A percentile compares a stretch with the other conserved stretches of the same genome.
Evolutionary conservation across 2,113 vertebrate species (phyloP).

Genomic region (Callithrix jacchus): DNA sequence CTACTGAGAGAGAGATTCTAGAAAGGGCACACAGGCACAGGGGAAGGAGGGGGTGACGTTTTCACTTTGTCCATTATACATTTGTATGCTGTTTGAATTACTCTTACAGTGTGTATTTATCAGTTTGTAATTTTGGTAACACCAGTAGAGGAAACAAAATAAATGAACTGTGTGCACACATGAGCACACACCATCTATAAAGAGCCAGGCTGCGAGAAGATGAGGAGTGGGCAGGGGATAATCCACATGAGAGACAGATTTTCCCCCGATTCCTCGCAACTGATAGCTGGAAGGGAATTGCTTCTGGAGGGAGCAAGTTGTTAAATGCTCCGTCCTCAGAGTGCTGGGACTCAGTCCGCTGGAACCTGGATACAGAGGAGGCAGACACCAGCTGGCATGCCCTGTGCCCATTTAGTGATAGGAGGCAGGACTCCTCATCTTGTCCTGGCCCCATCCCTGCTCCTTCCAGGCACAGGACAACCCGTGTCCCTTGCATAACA

Average conservation of each 20-base stretch:
- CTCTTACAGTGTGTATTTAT: conserved; percentile 22
- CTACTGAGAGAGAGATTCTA: not conserved
- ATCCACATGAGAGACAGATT: not conserved
- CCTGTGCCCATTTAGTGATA: not conserved
- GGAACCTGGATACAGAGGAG: not conserved
- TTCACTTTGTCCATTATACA: not conserved
- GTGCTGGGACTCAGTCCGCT: too few species aligned
- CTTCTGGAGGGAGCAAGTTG: not conserved
- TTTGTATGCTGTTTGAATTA: not conserved
- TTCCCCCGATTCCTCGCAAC: not conserved
- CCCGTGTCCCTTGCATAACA: not conserved
- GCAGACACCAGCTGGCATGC: not conserved
- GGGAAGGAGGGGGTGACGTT: not conserved
- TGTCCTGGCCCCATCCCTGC: not conserved
- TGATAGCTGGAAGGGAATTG: not conserved
- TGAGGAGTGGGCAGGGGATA: not conserved
- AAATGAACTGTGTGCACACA: not conserved
- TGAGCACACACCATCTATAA: not conserved
- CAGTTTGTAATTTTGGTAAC: conserved; percentile 43
- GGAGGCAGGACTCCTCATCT: not conserved
- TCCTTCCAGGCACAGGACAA: not conserved
- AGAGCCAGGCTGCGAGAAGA: not conserved
- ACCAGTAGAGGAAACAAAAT: conserved; percentile 29
- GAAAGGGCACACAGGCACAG: fast-evolving
- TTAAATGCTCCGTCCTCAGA: not conserved